Evolutionary conservation across 2,797 vertebrate genomes (phyloP).

Genomic region (Halcyon chelicuti): DNA sequence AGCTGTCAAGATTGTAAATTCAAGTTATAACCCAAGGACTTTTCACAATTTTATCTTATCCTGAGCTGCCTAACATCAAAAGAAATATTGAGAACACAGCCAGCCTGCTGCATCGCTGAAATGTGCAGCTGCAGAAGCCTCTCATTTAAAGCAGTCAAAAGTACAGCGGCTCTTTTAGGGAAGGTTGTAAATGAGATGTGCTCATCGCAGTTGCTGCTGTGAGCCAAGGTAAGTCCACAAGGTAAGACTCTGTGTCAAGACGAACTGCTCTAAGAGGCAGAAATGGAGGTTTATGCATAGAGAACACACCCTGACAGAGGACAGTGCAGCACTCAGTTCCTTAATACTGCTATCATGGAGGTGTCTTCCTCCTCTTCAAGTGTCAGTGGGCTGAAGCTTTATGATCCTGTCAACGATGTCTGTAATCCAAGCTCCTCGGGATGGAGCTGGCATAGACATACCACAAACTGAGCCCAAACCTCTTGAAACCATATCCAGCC

Average conservation of each 20-base stretch:
- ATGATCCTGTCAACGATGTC: neutral
- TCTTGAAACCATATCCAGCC: neutral
- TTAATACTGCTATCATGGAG: neutral
- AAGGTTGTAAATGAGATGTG: conserved; percentile 21
- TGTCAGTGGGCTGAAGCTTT: neutral
- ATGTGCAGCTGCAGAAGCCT: neutral
- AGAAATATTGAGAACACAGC: conserved; percentile 53
- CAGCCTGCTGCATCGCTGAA: conserved; percentile 31
- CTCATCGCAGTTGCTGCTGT: neutral
- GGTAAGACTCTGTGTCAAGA: neutral
- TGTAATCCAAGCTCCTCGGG: neutral
- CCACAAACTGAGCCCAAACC: neutral
- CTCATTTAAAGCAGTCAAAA: conserved; percentile 16
- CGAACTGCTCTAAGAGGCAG: neutral
- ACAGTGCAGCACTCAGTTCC: neutral
- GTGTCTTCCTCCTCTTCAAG: neutral
- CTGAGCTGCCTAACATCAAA: conserved; percentile 51
- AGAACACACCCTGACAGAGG: neutral
- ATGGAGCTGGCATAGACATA: neutral
- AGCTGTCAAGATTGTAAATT: conserved; percentile 70
- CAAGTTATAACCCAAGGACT: conserved; percentile 56
- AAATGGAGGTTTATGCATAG: neutral
- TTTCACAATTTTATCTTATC: conserved; percentile 49
- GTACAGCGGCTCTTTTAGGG: neutral
- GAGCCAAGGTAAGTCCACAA: neutral